A percentile compares a stretch with the other conserved stretches of the same genome.
Evolutionary conservation across 2,888 invertebrate species (phyloP).

Genomic region (Hemithea aestivaria): DNA sequence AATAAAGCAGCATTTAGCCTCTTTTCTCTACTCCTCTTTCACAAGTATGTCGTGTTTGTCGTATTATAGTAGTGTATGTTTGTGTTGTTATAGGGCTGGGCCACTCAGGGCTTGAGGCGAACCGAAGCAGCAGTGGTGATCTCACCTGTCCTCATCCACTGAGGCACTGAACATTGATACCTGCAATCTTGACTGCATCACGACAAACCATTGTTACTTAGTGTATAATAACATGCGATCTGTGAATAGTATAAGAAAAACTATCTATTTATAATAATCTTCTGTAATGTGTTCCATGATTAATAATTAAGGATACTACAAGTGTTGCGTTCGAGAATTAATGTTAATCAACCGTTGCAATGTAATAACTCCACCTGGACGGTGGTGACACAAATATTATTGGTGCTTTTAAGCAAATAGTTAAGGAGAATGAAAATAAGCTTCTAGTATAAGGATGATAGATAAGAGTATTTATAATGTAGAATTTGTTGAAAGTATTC

Average conservation of each 20-base stretch:
- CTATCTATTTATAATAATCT: slow-evolving; percentile 81
- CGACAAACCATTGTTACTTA: slow-evolving; percentile 81
- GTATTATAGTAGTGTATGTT: slow-evolving; percentile 25
- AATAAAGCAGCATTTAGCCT: no score
- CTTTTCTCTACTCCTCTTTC: no score
- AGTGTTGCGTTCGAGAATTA: slow-evolving; percentile 77
- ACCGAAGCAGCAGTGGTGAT: slow-evolving; percentile 78
- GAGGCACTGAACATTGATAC: slow-evolving; percentile 77
- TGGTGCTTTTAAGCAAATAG: slow-evolving; percentile 79
- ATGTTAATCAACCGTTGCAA: slow-evolving; percentile 81
- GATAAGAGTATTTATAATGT: slow-evolving; percentile 80
- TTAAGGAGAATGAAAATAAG: slow-evolving; percentile 77
- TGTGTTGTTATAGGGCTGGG: slow-evolving; percentile 78
- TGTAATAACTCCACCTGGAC: slow-evolving; percentile 81
- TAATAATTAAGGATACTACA: slow-evolving; percentile 78
- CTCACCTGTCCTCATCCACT: slow-evolving; percentile 74
- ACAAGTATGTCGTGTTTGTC: no score
- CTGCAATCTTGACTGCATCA: slow-evolving; percentile 82
- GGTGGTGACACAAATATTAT: slow-evolving; percentile 79
- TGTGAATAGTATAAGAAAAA: slow-evolving; percentile 82
- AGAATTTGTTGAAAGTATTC: slow-evolving; percentile 79
- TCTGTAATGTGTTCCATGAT: slow-evolving; percentile 83
- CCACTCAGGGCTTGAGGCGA: slow-evolving; percentile 83
- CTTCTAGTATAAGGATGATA: slow-evolving; percentile 78
- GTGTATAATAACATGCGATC: slow-evolving; percentile 83